phyloP scores from a whole-genome alignment of 1,140 invertebrate genomes.

The Drosophila novamexicana region DNA sequence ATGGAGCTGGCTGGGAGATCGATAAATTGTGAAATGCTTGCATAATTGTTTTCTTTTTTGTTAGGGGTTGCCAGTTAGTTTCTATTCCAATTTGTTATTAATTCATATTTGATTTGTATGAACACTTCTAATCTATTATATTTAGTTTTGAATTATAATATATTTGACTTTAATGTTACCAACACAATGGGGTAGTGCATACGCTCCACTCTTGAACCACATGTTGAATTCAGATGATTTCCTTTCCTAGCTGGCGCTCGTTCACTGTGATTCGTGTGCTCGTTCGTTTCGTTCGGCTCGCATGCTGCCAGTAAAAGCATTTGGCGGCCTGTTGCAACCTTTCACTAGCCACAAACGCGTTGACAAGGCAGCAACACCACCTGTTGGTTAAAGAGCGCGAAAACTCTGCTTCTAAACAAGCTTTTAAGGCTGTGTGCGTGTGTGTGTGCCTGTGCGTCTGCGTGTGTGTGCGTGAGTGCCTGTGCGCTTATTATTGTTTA shows the following conservation, averaged over 20 bases:
- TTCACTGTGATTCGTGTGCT: conserved; percentile 18
- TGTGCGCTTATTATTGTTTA: conserved; percentile 16
- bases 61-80: no score
- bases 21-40: no score
- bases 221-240: conserved; percentile 48
- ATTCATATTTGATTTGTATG: no score
- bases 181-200: background rate
- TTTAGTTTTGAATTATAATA: background rate
- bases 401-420: background rate
- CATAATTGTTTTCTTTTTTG: no score
- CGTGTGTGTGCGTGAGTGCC: conserved; percentile 15
- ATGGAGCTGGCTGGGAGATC: no score
- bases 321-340: conserved; percentile 65
- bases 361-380: conserved; percentile 72
- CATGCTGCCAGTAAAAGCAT: conserved; percentile 64
- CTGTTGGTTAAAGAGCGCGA: conserved; percentile 57
- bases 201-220: conserved; percentile 16
- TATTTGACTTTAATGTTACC: background rate
- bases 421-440: background rate
- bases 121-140: background rate
- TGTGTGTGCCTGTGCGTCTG: conserved; percentile 11
- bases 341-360: conserved; percentile 72
- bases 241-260: conserved; percentile 32
- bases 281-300: conserved; percentile 39
- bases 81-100: no score